Conservation (phyloP, 2,113 vertebrate species). For the Pterocles orientalis region DNA sequence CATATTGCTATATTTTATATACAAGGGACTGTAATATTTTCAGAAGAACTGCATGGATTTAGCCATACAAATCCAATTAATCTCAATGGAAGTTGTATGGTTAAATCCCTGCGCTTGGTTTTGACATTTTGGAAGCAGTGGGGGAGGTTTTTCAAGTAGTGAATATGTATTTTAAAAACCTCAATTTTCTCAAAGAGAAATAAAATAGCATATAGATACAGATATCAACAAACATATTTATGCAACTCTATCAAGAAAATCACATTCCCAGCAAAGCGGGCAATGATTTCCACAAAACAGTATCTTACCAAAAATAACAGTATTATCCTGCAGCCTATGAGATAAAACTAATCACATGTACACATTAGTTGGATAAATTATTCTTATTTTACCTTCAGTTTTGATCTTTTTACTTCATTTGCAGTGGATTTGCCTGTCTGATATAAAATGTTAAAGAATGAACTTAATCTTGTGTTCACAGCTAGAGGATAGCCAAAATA, state of each 20-base stretch:
- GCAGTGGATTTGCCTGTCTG: not conserved
- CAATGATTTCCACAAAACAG: not conserved
- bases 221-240: constrained; percentile 15
- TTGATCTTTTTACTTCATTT: constrained; percentile 25
- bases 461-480: not conserved
- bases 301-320: not conserved
- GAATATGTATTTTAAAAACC: constrained; percentile 31
- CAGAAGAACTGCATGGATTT: constrained; percentile 32
- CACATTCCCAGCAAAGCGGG: not conserved
- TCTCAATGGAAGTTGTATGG: constrained; percentile 49
- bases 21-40: constrained; percentile 13
- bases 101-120: constrained; percentile 49
- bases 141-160: constrained; percentile 44
- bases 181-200: constrained; percentile 6
- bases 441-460: not conserved
- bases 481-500: not conserved
- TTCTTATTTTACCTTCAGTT: constrained; percentile 25
- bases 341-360: constrained; percentile 33
- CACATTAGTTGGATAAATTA: constrained; percentile 7
- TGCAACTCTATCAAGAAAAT: not conserved
- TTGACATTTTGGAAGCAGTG: constrained; percentile 58
- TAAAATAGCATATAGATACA: not conserved
- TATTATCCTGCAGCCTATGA: constrained; percentile 21
- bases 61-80: constrained; percentile 69
- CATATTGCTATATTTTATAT: not conserved